Evolutionary conservation across 2,113 vertebrate genomes (phyloP), one percentile per base, ranked within the genome.

Genomic region (Saguinus imperator): DNA sequence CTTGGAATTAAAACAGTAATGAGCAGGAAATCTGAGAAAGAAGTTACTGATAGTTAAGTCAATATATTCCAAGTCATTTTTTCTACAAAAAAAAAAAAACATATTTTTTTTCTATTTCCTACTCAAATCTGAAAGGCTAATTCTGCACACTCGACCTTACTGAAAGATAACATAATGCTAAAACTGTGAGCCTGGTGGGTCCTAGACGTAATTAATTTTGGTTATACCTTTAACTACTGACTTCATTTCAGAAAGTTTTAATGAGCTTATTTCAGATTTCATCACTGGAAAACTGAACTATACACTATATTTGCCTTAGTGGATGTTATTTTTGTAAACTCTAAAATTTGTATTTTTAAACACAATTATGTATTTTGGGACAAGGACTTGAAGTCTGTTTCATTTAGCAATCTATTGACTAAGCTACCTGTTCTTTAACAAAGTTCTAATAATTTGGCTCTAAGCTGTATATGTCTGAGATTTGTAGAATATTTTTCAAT

Each of bases 1-100:
- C 16, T 90, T 89, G 66, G 76, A 90, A 84, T 87, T 91, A 93
- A 87, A 94, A 80, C 29, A 93, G 8, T 64, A 85, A 81, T 82
- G 37, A 95, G 20, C 2, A 82, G 37, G 83, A 94, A 87, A 80
- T 80, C 16, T 21, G 18, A 84, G 21, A 94, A 68, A 61, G 20
- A 94, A 91, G 43, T 76, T 70, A 95, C 3, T 37, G 25, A 80
- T 7, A 87, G 35, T 90, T 77, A 81, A 72, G 88, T 23, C 57
- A 81, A 37, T 6, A 91, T 52, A 72, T 0, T 40, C 27, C 52
- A 66, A 84, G 5, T 85, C 29, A 91, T 76, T 86, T 87, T 95
- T 95, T 93, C 55, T 43, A 75, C 55, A 72, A 96, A 86, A 13
- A 20, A 43, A 43, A 50, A 16, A 40, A 73, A 43, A 23, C 8